Evolutionary conservation across 2,888 invertebrate genomes (phyloP), one percentile per base, ranked within the genome.

Genomic region (Trimorus sp.): DNA sequence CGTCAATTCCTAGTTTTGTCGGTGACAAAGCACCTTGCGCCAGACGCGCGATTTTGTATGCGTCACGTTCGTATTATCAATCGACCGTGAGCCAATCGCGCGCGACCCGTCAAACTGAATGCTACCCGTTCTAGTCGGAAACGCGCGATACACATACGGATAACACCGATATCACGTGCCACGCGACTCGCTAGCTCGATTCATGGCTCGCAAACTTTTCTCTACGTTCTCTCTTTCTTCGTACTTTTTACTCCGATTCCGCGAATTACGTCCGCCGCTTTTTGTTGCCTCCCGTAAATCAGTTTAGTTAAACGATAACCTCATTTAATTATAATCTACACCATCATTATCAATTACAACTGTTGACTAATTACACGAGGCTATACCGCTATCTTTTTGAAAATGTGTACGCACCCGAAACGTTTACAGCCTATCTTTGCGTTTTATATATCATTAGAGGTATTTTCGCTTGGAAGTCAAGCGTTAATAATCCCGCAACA

Each of bases 1-100:
- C 80, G 40, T 80, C 60, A 66, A 75, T 76, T 60, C 49, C 65
- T 69, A 69, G 79, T 75, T 79, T 75, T 37, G 69, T 56, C 54
- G 68, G 53, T 71, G 73, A 74, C 79, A 74, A 74, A 79, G 69
- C 74, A 74, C 58, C 69, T 79, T 74, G 63, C 42, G 79, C 63
- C 63, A 79, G 74, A 71, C 78, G 53, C 48, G 49, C 66, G 70
- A 40, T 40, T 40, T 83, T 80, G 83, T 80, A 75, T 76, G 83
- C 80, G 77, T 80, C 80, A 83, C 80, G 77, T 80, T 78, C 56
- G 77, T 65, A 77, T 76, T 80, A 80, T 73, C 83, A 70, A 80
- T 83, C 79, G 79, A 83, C 76, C 76, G 78, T 60, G 77, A 58
- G 63, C 65, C 79, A 76, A 80, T 76, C 75, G 80, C 71, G 79